Conservation (phyloP, 53 echinoderm and acorn worm species). For the Luidia sarsii region DNA sequence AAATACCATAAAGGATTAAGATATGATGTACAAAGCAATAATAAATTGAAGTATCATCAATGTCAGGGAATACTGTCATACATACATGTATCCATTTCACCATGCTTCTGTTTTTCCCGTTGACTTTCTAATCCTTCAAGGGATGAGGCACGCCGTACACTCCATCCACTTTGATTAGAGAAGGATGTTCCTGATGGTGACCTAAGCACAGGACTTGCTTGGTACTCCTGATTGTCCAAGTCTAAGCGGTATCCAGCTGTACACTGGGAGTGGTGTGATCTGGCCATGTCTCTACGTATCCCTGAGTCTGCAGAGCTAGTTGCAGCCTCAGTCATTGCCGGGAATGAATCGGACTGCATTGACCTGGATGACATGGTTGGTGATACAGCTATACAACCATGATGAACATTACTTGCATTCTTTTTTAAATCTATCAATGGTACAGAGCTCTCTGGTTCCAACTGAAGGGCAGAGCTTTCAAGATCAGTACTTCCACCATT, state of each 20-base stretch:
- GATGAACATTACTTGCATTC: not conserved
- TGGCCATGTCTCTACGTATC: slow-evolving; percentile 40
- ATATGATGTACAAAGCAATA: too few relatives aligned
- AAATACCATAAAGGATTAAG: too few relatives aligned
- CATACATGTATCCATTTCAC: slow-evolving; percentile 13
- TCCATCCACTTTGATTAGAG: slow-evolving; percentile 71
- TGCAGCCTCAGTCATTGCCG: slow-evolving; percentile 5
- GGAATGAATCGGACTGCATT: slow-evolving; percentile 40
- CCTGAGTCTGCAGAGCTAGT: slow-evolving; percentile 41
- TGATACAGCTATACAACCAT: slow-evolving; percentile 5
- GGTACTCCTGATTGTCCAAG: slow-evolving; percentile 9
- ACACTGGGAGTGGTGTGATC: slow-evolving; percentile 13
- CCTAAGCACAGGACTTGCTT: slow-evolving; percentile 23
- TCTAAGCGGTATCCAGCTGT: not conserved
- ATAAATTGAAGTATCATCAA: not conserved
- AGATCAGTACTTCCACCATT: slow-evolving; percentile 46
- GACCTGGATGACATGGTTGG: slow-evolving; percentile 42
- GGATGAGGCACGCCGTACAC: slow-evolving; percentile 72
- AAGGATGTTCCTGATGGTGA: slow-evolving; percentile 60
- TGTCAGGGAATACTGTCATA: not conserved
- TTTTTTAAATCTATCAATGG: slow-evolving; percentile 71
- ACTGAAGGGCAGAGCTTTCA: slow-evolving; percentile 37
- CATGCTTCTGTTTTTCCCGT: slow-evolving; percentile 9
- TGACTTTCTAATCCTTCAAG: slow-evolving; percentile 70
- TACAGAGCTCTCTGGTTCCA: slow-evolving; percentile 78